Percentiles rank a stretch among this genome's conserved stretches.
phyloP scores from a whole-genome alignment of 2,888 invertebrate genomes.

The Hydropsyche betteni region DNA sequence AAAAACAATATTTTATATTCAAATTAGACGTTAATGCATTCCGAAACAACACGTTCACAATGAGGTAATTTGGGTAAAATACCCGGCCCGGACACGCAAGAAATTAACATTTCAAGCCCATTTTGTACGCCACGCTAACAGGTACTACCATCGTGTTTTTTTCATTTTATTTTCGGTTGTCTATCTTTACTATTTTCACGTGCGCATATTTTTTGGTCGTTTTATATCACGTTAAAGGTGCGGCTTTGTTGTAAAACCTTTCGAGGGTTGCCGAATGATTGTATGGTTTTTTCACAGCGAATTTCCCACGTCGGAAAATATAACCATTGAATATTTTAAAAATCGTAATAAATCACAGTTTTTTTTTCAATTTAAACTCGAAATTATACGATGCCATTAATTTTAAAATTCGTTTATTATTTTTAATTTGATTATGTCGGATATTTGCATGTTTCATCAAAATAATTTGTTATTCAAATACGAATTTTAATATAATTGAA shows the following conservation, averaged over 20 bases:
- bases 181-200: slow-evolving; percentile 16
- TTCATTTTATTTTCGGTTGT: slow-evolving; percentile 20
- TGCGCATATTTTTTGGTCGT: slow-evolving; percentile 5
- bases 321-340: slow-evolving; percentile 5
- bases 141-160: slow-evolving; percentile 21
- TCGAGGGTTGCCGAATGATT: neutral
- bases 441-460: neutral
- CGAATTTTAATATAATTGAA: neutral
- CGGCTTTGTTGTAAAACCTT: slow-evolving; percentile 14
- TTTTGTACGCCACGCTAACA: slow-evolving; percentile 35
- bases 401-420: slow-evolving; percentile 7
- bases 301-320: neutral
- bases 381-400: slow-evolving; percentile 4
- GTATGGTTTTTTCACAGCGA: neutral
- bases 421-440: slow-evolving; percentile 17
- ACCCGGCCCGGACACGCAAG: slow-evolving; percentile 33
- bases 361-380: neutral
- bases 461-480: neutral
- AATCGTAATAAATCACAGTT: slow-evolving; percentile 22
- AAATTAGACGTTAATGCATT: slow-evolving; percentile 43
- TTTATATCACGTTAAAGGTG: slow-evolving; percentile 34
- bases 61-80: slow-evolving; percentile 38
- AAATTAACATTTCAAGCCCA: slow-evolving; percentile 44
- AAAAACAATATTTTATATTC: slow-evolving; percentile 39
- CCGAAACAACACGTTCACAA: slow-evolving; percentile 39